Base-by-base conservation (phyloP, 2,113 vertebrate species). In the Grantiella picta region DNA sequence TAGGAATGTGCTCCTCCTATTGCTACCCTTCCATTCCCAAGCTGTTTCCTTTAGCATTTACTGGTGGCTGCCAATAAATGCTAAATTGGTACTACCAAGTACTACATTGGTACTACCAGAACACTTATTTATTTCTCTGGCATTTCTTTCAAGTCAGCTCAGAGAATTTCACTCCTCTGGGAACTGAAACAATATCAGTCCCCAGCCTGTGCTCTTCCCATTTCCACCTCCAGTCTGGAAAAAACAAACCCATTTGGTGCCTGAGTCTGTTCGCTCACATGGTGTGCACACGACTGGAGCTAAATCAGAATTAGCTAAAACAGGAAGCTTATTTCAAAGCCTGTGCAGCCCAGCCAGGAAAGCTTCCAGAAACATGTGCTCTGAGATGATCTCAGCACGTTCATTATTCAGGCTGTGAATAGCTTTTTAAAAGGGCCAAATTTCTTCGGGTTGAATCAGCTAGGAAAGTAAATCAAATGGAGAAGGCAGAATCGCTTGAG, bases 241-340 rank as follows among this genome's bases (percentile, higher is more conserved):
- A 59, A 90, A 73, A 17, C 45, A 72, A 91, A 75, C 22, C 36
- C 23, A 2, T 66, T 86, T 85, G 60, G 47, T 89, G 86, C 77
- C 90, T 6, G 45, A 47, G 63, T 77, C 64, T 77, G 23, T 65
- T 72, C 24, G 1, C 65, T 80, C 77, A 83, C 40, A 40, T 36
- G 63, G 56, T 38, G 57, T 3, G 70, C 79, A 56, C 24, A 21
- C 36, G 72, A 57, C n/a, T 90, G 76, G 22, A 81, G 79, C n/a
- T 82, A 70, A 80, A 13, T 33, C 70, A 89, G 40, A 49, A 57
- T 70, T 28, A 57, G 53, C 68, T 69, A 75, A 56, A 68, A 80
- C 33, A 86, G 88, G 88, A 95, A 77, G 71, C 82, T 86, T 31
- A 35, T 80, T 92, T 90, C 91, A 90, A 92, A 87, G 94, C 9